Conservation (phyloP, 2,888 invertebrate species). For the Nomada goodeniana region DNA sequence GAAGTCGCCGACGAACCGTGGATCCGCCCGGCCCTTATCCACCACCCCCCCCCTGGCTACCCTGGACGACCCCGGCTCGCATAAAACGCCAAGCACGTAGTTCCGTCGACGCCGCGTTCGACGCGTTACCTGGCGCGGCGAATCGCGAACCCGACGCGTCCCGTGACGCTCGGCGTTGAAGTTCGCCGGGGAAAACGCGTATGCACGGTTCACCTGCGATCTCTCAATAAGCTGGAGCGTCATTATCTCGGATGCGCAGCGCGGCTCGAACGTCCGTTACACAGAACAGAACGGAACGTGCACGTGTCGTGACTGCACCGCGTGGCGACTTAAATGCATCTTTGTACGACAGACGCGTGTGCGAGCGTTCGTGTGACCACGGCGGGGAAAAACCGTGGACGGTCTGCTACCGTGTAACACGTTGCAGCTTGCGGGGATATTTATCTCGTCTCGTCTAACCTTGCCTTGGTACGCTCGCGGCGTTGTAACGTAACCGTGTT, state of each 20-base stretch:
- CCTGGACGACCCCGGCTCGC: background rate
- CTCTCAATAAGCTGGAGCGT: slow-evolving; percentile 66
- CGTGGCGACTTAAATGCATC: slow-evolving; percentile 45
- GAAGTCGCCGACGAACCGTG: slow-evolving; percentile 4
- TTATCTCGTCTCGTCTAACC: slow-evolving; percentile 53
- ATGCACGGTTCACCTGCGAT: slow-evolving; percentile 63
- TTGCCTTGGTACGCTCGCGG: slow-evolving; percentile 13
- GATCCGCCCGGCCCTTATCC: background rate
- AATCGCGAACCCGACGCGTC: slow-evolving; percentile 42
- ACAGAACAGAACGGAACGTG: background rate
- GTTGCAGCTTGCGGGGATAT: slow-evolving; percentile 60
- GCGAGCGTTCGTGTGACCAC: slow-evolving; percentile 14
- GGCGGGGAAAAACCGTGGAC: slow-evolving; percentile 55
- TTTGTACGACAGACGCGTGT: slow-evolving; percentile 33
- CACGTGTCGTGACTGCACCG: slow-evolving; percentile 19
- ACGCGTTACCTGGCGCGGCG: slow-evolving; percentile 29
- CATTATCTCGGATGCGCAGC: slow-evolving; percentile 61
- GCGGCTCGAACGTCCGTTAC: slow-evolving; percentile 6
- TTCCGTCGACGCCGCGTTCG: slow-evolving; percentile 63
- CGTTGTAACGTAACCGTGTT: slow-evolving; percentile 40
- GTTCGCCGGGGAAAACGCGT: slow-evolving; percentile 44
- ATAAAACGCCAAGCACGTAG: slow-evolving; percentile 38
- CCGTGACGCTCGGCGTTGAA: too few species aligned
- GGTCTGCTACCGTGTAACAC: slow-evolving; percentile 66
- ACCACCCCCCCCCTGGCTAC: background rate